phyloP scores from a whole-genome alignment of 2,888 invertebrate species.

The Melanargia galathea region DNA sequence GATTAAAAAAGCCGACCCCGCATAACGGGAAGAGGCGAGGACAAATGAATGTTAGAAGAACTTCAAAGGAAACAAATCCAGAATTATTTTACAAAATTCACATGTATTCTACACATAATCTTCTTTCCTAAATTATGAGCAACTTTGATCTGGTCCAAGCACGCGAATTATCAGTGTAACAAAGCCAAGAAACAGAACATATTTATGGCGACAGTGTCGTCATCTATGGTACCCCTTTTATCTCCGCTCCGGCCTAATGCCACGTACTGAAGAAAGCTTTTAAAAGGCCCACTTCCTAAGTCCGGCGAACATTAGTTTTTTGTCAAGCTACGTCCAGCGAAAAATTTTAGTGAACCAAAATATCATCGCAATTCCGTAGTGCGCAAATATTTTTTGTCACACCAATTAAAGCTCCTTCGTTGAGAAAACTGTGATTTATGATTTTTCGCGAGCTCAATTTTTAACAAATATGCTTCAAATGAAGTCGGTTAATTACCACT shows the following conservation, averaged over 20 bases:
- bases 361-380: neutral
- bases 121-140: slow-evolving; percentile 44
- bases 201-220: slow-evolving; percentile 62
- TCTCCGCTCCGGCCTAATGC: slow-evolving; percentile 70
- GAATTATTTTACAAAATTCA: neutral
- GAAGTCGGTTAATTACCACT: too few species aligned
- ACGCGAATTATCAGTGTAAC: slow-evolving; percentile 69
- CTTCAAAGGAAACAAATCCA: too few species aligned
- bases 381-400: neutral
- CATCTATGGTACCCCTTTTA: slow-evolving; percentile 65
- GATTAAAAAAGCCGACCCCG: too few species aligned
- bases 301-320: slow-evolving; percentile 1
- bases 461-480: too few species aligned
- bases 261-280: slow-evolving; percentile 67
- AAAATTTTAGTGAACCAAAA: neutral
- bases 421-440: neutral
- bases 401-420: neutral
- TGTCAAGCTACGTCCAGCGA: neutral
- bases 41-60: too few species aligned
- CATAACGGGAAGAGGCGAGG: too few species aligned
- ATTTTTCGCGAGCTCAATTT: too few species aligned
- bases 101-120: slow-evolving; percentile 5
- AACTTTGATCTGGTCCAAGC: slow-evolving; percentile 65
- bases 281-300: slow-evolving; percentile 55
- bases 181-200: slow-evolving; percentile 72